A percentile compares a stretch with the other conserved stretches of the same genome.
These are phyloP conservation scores for Cantharis rufa DNA, from an alignment of 2,888 invertebrate genomes.

Conservation along the genomic window DNA sequence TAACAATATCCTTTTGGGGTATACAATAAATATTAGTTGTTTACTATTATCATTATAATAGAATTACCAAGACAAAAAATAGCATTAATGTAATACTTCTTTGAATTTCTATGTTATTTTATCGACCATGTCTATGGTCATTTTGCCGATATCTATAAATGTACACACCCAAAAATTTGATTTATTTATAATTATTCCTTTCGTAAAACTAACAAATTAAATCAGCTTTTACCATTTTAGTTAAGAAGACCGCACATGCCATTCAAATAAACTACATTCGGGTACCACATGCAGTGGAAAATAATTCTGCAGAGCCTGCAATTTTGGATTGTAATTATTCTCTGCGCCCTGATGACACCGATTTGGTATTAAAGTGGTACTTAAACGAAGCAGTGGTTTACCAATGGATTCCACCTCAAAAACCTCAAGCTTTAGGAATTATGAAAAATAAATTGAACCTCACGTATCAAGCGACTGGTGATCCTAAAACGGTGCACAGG, in stretches of 20 bases:
- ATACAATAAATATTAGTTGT: no score
- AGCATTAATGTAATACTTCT: no score
- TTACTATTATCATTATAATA: no score
- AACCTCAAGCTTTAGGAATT: conserved; percentile 67
- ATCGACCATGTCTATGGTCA: no score
- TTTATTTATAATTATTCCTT: no score
- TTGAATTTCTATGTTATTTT: no score
- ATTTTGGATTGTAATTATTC: conserved; percentile 75
- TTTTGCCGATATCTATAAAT: no score
- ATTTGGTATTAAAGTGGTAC: conserved; percentile 79
- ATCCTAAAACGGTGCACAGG: conserved; percentile 70
- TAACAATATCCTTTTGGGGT: no score
- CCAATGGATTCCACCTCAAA: conserved; percentile 77
- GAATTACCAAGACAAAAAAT: no score
- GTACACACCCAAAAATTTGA: no score
- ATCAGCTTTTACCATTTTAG: neutral
- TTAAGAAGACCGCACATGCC: conserved; percentile 4
- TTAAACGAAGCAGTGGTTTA: conserved; percentile 73
- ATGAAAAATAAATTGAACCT: conserved; percentile 65
- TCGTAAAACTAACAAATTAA: neutral
- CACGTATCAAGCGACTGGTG: conserved; percentile 66
- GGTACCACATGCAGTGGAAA: conserved; percentile 52
- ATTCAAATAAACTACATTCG: conserved; percentile 54
- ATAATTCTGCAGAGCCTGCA: conserved; percentile 55
- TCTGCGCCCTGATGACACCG: conserved; percentile 65